These are phyloP conservation scores for Biston stratarius DNA, from an alignment of 2,888 invertebrate genomes.

Conservation along the genomic window DNA sequence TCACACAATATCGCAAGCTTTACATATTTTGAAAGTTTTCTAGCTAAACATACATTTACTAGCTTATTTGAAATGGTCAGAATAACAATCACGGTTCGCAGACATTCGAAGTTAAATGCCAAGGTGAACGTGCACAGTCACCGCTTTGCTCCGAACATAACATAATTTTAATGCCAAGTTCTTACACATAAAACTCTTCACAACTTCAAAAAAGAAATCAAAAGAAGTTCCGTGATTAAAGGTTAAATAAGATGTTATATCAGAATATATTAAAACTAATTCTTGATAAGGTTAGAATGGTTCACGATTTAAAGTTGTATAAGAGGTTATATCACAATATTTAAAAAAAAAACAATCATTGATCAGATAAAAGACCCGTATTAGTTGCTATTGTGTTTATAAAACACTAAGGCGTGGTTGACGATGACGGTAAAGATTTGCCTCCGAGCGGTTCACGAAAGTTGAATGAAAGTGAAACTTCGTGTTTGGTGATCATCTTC, in stretches of 20 bases:
- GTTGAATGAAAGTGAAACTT: conserved; percentile 80
- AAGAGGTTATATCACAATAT: conserved; percentile 27
- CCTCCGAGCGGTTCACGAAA: conserved; percentile 62
- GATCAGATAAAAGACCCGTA: conserved; percentile 28
- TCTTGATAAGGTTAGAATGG: not conserved
- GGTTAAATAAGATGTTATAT: conserved; percentile 20
- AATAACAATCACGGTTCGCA: conserved; percentile 55
- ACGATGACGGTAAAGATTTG: conserved; percentile 52
- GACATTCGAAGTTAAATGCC: conserved; percentile 73
- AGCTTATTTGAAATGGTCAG: conserved; percentile 49
- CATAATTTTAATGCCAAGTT: conserved; percentile 46
- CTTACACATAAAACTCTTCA: conserved; percentile 16
- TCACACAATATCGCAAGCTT: not conserved
- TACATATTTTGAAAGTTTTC: conserved; percentile 21
- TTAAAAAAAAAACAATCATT: conserved; percentile 12
- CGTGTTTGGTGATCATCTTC: conserved; percentile 59
- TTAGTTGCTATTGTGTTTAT: conserved; percentile 58
- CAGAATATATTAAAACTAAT: conserved; percentile 19
- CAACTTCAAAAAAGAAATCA: conserved; percentile 39
- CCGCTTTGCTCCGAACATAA: conserved; percentile 56
- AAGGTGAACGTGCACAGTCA: conserved; percentile 78
- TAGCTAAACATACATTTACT: conserved; percentile 49
- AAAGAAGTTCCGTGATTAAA: conserved; percentile 35
- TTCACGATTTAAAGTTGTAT: conserved; percentile 32
- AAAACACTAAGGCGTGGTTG: conserved; percentile 63